Conservation (phyloP, 2,888 invertebrate genomes). For the Bruchidius siliquastri region DNA sequence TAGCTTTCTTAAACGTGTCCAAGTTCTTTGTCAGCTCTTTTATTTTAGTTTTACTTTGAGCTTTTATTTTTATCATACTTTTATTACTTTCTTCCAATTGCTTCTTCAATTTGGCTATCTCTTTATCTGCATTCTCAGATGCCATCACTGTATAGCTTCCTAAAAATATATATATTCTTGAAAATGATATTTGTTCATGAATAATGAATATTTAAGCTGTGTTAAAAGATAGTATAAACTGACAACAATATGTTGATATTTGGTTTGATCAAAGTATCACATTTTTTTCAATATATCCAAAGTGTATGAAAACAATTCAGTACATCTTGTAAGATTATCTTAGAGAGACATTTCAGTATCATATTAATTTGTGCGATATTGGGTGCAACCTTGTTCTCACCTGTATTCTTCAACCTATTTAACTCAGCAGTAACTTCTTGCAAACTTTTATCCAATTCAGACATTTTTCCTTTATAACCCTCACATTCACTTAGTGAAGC, state of each 20-base stretch:
- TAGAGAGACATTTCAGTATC: background rate
- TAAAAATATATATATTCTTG: no score
- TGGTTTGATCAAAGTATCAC: no score
- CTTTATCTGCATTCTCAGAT: slow-evolving; percentile 34
- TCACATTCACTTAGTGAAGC: slow-evolving; percentile 23
- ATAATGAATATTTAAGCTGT: no score
- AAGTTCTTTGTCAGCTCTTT: slow-evolving; percentile 74
- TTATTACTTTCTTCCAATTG: slow-evolving; percentile 73
- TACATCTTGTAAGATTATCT: no score
- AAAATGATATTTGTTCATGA: no score
- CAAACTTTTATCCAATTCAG: slow-evolving; percentile 27
- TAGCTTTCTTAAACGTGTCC: slow-evolving; percentile 61
- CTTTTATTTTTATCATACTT: slow-evolving; percentile 70
- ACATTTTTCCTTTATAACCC: slow-evolving; percentile 21
- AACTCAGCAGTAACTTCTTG: slow-evolving; percentile 26
- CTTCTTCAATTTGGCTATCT: slow-evolving; percentile 56
- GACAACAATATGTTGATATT: no score
- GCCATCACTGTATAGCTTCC: slow-evolving; percentile 1
- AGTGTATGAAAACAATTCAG: no score
- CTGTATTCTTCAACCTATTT: slow-evolving; percentile 22
- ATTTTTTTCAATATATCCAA: no score
- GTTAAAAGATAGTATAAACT: no score
- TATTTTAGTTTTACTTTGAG: slow-evolving; percentile 64
- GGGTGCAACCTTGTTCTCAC: background rate
- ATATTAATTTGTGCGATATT: background rate